Percentiles rank a stretch among this genome's conserved stretches.
These are phyloP conservation scores for Tetrao urogallus DNA, from an alignment of 2,113 vertebrate species.

Conservation along the genomic window DNA sequence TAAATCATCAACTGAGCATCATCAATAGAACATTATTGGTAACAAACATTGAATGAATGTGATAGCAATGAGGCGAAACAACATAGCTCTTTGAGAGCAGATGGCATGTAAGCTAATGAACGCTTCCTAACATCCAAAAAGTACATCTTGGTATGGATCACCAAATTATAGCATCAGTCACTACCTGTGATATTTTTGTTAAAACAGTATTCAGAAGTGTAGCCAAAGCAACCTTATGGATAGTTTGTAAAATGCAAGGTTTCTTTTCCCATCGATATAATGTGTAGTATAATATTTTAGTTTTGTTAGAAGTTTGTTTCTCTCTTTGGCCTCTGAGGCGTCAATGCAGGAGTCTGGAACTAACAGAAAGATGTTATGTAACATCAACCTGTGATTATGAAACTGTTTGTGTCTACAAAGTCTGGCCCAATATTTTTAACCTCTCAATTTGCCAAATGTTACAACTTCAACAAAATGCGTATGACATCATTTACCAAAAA, in stretches of 20 bases:
- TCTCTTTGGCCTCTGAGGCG: background rate
- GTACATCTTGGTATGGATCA: background rate
- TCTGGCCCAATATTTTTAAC: background rate
- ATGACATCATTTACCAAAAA: background rate
- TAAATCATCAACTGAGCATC: background rate
- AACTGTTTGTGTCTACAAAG: background rate
- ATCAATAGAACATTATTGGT: background rate
- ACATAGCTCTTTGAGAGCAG: background rate
- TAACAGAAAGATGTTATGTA: background rate
- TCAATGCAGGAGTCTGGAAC: background rate
- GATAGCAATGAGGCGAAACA: background rate
- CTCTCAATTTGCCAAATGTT: background rate
- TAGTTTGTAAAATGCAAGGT: background rate
- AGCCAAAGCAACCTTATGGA: background rate
- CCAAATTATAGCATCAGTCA: background rate
- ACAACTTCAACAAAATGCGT: background rate
- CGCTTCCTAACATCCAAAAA: background rate
- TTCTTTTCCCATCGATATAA: background rate
- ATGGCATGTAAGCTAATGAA: background rate
- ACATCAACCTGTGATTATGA: background rate
- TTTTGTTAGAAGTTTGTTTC: background rate
- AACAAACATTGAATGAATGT: background rate
- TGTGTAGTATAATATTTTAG: background rate
- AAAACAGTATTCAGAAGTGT: background rate
- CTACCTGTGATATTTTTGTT: background rate